These are phyloP conservation scores for Psophia crepitans DNA, from an alignment of 2,113 vertebrate genomes.

Conservation along the genomic window DNA sequence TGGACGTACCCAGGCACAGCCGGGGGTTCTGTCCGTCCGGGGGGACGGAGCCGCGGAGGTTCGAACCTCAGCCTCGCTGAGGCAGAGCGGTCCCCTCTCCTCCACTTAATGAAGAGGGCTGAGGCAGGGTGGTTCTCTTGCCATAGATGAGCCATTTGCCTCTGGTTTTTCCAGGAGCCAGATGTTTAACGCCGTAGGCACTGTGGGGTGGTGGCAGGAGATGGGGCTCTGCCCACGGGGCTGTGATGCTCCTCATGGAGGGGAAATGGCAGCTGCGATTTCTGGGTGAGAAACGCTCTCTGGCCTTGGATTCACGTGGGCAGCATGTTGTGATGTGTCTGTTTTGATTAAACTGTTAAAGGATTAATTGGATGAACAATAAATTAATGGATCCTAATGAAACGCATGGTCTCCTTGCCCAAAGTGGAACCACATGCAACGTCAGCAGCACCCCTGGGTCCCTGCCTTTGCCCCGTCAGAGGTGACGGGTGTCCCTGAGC, in stretches of 20 bases:
- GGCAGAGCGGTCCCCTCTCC: neutral
- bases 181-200: fast-evolving
- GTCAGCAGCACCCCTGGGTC: fast-evolving
- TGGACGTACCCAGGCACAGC: neutral
- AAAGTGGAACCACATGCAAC: fast-evolving
- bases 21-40: too few relatives aligned
- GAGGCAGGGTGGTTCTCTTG: too few relatives aligned
- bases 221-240: neutral
- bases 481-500: neutral
- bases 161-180: neutral
- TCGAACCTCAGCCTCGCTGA: too few relatives aligned
- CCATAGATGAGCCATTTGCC: fast-evolving
- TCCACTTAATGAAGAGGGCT: too few relatives aligned
- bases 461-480: neutral
- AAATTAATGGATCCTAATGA: neutral
- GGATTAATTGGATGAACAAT: neutral
- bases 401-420: fast-evolving
- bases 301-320: neutral
- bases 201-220: neutral
- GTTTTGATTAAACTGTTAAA: neutral
- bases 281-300: neutral
- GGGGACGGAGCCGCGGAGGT: neutral
- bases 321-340: fast-evolving
- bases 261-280: neutral
- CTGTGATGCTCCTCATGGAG: neutral